phyloP scores from a whole-genome alignment of 2,888 invertebrate genomes.

The Notocelia uddmanniana region DNA sequence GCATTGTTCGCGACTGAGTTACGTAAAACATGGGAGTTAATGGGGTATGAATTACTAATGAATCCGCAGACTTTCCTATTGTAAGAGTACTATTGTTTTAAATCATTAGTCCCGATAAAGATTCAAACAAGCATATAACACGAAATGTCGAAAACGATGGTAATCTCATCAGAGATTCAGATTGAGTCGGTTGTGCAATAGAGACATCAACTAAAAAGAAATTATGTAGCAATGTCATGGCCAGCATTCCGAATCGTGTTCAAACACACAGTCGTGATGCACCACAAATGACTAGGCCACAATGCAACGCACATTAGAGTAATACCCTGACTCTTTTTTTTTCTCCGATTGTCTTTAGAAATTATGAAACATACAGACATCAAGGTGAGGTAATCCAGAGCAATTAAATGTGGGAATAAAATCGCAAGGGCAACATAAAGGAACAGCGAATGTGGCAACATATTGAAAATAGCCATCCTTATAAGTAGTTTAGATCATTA shows the following conservation, averaged over 20 bases:
- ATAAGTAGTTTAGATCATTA: slow-evolving; percentile 59
- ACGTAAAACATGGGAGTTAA: slow-evolving; percentile 76
- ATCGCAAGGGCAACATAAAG: slow-evolving; percentile 14
- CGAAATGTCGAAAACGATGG: slow-evolving; percentile 27
- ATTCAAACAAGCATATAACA: slow-evolving; percentile 26
- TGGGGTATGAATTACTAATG: slow-evolving; percentile 71
- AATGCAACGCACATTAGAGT: slow-evolving; percentile 73
- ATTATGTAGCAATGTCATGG: slow-evolving; percentile 80
- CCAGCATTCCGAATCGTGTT: slow-evolving; percentile 67
- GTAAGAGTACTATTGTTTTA: slow-evolving; percentile 73
- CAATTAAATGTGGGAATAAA: slow-evolving; percentile 38
- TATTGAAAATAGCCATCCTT: slow-evolving; percentile 45
- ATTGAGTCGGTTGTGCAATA: slow-evolving; percentile 53
- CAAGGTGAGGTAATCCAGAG: slow-evolving; percentile 58
- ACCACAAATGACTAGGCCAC: slow-evolving; percentile 67
- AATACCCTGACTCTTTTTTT: slow-evolving; percentile 66
- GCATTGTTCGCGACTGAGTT: slow-evolving; percentile 76
- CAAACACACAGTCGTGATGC: slow-evolving; percentile 72
- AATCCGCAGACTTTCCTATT: slow-evolving; percentile 50
- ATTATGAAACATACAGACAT: slow-evolving; percentile 67
- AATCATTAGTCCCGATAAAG: slow-evolving; percentile 46
- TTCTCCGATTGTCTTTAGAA: slow-evolving; percentile 70
- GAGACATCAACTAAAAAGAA: slow-evolving; percentile 63
- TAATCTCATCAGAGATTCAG: slow-evolving; percentile 43
- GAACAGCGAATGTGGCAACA: slow-evolving; percentile 35